Percentiles rank a stretch among this genome's conserved stretches.
Conservation (phyloP, 2,797 vertebrate genomes). For the Pyrocephalus nanus region DNA sequence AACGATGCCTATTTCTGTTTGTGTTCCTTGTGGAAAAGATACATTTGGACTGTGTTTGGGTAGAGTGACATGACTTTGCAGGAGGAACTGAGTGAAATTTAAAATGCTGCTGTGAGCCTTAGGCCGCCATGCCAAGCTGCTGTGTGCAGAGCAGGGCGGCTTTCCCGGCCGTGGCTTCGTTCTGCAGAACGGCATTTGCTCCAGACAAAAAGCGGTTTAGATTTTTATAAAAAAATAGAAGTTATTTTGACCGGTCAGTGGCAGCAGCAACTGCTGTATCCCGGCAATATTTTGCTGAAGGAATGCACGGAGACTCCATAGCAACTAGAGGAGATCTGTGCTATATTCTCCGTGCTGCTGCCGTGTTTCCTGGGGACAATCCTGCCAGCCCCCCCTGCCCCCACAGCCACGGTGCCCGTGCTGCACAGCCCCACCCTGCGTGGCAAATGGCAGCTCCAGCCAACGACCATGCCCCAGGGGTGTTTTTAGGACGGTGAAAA, state of each 20-base stretch:
- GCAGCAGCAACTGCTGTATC: background rate
- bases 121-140: background rate
- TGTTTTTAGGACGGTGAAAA: background rate
- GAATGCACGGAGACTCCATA: background rate
- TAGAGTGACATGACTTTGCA: background rate
- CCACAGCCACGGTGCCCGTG: accelerated
- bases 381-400: background rate
- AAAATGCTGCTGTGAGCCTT: background rate
- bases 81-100: background rate
- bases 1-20: background rate
- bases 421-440: background rate
- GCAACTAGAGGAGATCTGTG: background rate
- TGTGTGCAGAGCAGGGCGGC: background rate
- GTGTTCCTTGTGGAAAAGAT: background rate
- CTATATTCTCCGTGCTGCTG: background rate
- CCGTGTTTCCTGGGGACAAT: background rate
- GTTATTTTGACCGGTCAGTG: background rate
- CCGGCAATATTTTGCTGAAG: background rate
- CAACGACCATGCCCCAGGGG: background rate
- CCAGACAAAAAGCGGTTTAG: background rate
- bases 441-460: background rate
- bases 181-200: background rate
- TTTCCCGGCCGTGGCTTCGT: background rate
- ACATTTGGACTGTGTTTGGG: background rate
- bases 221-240: background rate